Percentiles rank a stretch among this genome's conserved stretches.
phyloP scores from a whole-genome alignment of 2,113 vertebrate genomes.

The Pachypanchax playfairii region DNA sequence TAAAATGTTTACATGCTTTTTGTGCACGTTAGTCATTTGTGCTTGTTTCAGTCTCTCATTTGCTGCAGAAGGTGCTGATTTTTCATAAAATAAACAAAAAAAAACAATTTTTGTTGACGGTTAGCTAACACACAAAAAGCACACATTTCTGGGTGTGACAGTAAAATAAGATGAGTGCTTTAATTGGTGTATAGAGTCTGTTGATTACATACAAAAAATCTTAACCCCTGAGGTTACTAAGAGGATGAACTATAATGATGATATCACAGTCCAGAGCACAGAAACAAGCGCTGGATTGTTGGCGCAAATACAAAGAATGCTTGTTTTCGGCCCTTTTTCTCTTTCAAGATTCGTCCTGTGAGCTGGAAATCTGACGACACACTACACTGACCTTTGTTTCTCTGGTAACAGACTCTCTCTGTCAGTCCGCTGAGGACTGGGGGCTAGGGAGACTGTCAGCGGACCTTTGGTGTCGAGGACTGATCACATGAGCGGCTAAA shows the following conservation, averaged over 20 bases:
- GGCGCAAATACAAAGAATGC: slow-evolving; percentile 66
- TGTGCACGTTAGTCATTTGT: slow-evolving; percentile 30
- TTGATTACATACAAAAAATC: slow-evolving; percentile 39
- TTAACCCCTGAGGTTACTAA: slow-evolving; percentile 39
- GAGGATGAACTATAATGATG: slow-evolving; percentile 58
- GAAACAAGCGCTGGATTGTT: slow-evolving; percentile 72
- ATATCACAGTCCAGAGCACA: slow-evolving; percentile 61
- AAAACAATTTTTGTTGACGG: too few relatives aligned
- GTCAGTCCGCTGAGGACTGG: slow-evolving; percentile 32
- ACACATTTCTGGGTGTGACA: neutral
- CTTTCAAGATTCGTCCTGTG: slow-evolving; percentile 61
- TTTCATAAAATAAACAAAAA: too few relatives aligned
- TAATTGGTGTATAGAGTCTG: slow-evolving; percentile 35
- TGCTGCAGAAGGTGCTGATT: too few relatives aligned
- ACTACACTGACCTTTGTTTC: slow-evolving; percentile 74
- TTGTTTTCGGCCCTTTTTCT: slow-evolving; percentile 49
- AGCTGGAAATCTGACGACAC: slow-evolving; percentile 69
- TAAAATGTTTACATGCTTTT: slow-evolving; percentile 25
- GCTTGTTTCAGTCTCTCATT: slow-evolving; percentile 5
- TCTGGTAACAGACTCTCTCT: slow-evolving; percentile 71
- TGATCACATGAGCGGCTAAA: slow-evolving; percentile 71
- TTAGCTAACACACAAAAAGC: neutral
- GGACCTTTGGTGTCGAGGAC: slow-evolving; percentile 54
- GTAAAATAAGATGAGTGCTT: slow-evolving; percentile 14
- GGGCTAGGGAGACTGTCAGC: slow-evolving; percentile 21